Conservation (phyloP, 2,888 invertebrate species). For the Chrysina gloriosa region DNA sequence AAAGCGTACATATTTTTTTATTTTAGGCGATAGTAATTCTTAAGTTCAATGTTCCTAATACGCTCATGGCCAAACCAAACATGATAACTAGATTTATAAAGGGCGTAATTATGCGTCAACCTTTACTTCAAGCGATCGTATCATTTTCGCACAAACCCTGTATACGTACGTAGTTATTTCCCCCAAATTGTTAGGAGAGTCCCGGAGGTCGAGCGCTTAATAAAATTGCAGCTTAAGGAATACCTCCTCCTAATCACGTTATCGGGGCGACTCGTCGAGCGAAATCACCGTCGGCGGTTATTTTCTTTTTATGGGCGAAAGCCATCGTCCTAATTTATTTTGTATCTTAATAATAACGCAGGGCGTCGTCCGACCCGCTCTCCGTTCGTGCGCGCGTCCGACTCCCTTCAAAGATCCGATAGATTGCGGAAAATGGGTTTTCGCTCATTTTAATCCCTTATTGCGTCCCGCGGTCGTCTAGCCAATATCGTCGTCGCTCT, state of each 20-base stretch:
- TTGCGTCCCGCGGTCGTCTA: not conserved
- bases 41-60: too few species aligned
- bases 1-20: too few species aligned
- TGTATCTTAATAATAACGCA: constrained; percentile 50
- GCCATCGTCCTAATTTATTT: constrained; percentile 51
- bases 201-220: constrained; percentile 1
- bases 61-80: too few species aligned
- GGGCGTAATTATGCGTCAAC: too few species aligned
- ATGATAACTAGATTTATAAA: too few species aligned
- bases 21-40: too few species aligned
- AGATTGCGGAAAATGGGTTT: constrained; percentile 33
- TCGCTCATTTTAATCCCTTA: constrained; percentile 35
- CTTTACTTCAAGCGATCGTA: too few species aligned
- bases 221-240: constrained; percentile 34
- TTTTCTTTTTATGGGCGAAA: constrained; percentile 49
- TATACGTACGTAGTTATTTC: too few species aligned
- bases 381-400: constrained; percentile 11
- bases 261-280: constrained; percentile 4
- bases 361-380: constrained; percentile 22
- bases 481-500: not conserved
- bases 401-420: constrained; percentile 34
- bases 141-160: not conserved
- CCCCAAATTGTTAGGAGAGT: not conserved
- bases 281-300: constrained; percentile 44
- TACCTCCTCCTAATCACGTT: constrained; percentile 32